Evolutionary conservation across 1,140 invertebrate genomes (phyloP), one percentile per base, ranked within the genome.

Genomic region (Mizuhopecten yessoensis): DNA sequence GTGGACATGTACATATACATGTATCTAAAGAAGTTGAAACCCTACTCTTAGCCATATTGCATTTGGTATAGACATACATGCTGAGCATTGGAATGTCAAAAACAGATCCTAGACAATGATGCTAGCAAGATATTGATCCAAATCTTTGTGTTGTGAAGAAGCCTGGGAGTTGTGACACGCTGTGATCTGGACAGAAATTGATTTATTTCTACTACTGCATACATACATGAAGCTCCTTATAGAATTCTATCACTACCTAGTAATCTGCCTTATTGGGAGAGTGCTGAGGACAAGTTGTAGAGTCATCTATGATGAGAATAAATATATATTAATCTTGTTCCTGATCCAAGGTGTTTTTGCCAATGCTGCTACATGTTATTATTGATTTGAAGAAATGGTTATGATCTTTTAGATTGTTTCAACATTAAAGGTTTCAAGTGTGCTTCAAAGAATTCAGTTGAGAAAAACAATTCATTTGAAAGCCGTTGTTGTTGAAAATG

Each of bases 131-230:
- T 75, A 75, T 75, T 17, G 57, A 75, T 75, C 57, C 23, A 75
- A 75, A 75, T 75, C 57, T n/a, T 75, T 17, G 29, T 57, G 45
- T 57, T 57, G n/a, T 75, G 23, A 75, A 75, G 57, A 29, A 75
- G 57, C 57, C n/a, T 75, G n/a, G 57, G n/a, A 75, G 57, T 29
- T 75, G 57, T 75, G 57, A 29, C 57, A 75, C 57, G 57, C 57
- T 75, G 57, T 75, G 57, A 75, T 75, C 57, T 75, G 57, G 57
- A 75, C 0, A 17, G 23, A 75, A 75, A 75, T 75, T 75, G 57
- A 75, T 75, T 75, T 75, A 75, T 75, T 75, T 75, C 57, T n/a
- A 75, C 29, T 23, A n/a, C 57, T 75, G n/a, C 57, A 75, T 75
- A 75, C 57, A 1, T 75, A 75, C 57, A 75, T 75, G 57, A 75